A percentile compares a stretch with the other conserved stretches of the same genome.
These are phyloP conservation scores for Diplosoma virens DNA, from an alignment of 23 tunicate genomes.

Conservation along the genomic window DNA sequence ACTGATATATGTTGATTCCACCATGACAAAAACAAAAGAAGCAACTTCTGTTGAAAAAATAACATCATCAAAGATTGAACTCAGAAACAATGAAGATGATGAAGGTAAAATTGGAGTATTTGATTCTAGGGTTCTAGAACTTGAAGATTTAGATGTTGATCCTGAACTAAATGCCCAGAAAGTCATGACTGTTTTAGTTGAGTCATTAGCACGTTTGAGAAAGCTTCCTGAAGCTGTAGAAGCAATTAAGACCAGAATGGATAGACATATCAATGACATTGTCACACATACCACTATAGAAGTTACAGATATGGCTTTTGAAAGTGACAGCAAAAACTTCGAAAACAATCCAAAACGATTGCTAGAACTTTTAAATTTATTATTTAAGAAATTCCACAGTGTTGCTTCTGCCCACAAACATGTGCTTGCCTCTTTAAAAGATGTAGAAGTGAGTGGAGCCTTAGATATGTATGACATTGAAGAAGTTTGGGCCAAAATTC, in stretches of 20 bases:
- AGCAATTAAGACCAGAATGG: constrained; percentile 70
- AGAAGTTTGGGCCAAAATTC: constrained; percentile 93
- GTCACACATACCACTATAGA: constrained; percentile 90
- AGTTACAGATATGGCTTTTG: constrained; percentile 72
- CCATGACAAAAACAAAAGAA: constrained; percentile 1
- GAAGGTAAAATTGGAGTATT: constrained; percentile 50
- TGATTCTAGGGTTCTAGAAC: constrained; percentile 28
- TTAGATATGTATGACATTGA: constrained; percentile 64
- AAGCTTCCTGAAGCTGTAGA: constrained; percentile 73
- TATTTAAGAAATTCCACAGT: constrained; percentile 79
- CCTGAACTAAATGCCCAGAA: constrained; percentile 67
- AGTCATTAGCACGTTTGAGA: constrained; percentile 50
- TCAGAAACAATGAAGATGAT: constrained; percentile 19
- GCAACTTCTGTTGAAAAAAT: background rate
- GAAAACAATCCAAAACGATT: constrained; percentile 82
- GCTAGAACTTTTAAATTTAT: constrained; percentile 56
- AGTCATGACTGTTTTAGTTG: constrained; percentile 70
- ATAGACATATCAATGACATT: constrained; percentile 76
- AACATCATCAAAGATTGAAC: background rate
- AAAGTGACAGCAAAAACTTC: constrained; percentile 44
- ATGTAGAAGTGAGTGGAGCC: background rate
- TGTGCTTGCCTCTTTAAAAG: constrained; percentile 31
- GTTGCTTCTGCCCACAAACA: constrained; percentile 73
- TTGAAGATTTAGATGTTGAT: constrained; percentile 59
- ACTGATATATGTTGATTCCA: constrained; percentile 69